Conservation (phyloP, 23 tunicate species). For the Ascidia mentula region DNA sequence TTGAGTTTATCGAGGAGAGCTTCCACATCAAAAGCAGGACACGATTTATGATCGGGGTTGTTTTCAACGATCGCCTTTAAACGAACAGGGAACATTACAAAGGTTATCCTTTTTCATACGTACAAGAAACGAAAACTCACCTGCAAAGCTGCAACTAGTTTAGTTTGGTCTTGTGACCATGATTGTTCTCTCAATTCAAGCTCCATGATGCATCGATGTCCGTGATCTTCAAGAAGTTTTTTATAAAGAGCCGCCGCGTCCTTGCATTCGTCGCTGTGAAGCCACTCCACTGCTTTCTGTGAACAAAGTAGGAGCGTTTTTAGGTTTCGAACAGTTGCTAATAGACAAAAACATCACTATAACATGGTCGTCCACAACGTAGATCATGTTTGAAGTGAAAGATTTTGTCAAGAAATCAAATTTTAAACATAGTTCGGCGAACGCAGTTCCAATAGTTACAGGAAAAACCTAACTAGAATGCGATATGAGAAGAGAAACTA, state of each 20-base stretch:
- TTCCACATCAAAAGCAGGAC: neutral
- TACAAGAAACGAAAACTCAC: too few species aligned
- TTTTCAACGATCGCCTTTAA: neutral
- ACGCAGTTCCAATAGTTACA: too few species aligned
- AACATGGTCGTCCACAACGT: too few species aligned
- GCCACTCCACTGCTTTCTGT: constrained; percentile 47
- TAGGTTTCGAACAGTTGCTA: too few species aligned
- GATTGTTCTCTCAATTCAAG: constrained; percentile 42
- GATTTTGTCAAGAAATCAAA: too few species aligned
- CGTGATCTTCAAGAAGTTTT: constrained; percentile 14
- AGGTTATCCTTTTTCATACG: neutral
- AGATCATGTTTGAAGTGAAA: too few species aligned
- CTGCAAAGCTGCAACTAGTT: constrained; percentile 29
- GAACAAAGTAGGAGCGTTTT: too few species aligned
- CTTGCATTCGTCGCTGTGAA: constrained; percentile 2
- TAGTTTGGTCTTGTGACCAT: constrained; percentile 32
- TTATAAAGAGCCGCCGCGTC: constrained; percentile 19
- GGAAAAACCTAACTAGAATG: too few species aligned
- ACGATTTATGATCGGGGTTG: neutral
- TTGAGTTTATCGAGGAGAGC: neutral
- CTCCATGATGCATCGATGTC: constrained; percentile 41
- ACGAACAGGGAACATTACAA: neutral
- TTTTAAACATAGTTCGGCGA: too few species aligned
- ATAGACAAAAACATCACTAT: too few species aligned
- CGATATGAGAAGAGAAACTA: too few species aligned